These are phyloP conservation scores for Eupithecia abbreviata DNA, from an alignment of 2,888 invertebrate species.

Conservation along the genomic window DNA sequence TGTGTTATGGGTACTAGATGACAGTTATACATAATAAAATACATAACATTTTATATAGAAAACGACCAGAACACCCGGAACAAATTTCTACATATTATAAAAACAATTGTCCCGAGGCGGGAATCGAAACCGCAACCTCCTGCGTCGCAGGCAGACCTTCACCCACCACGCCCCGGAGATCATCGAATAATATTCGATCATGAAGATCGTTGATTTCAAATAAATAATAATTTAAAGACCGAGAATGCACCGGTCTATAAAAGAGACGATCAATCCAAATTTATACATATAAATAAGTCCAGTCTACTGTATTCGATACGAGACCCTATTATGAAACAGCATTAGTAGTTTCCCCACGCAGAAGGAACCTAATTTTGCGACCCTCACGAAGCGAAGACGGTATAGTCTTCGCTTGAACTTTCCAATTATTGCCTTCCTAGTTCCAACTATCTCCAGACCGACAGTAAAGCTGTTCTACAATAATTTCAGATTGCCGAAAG, in stretches of 20 bases:
- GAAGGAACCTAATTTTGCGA: neutral
- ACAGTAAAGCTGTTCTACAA: constrained; percentile 34
- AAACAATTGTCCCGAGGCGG: too few relatives aligned
- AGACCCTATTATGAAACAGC: neutral
- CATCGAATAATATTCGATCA: too few relatives aligned
- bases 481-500: constrained; percentile 77
- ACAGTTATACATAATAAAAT: too few relatives aligned
- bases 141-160: too few relatives aligned
- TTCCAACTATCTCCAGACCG: constrained; percentile 33
- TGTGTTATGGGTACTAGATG: too few relatives aligned
- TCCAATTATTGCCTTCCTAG: constrained; percentile 15
- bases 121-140: too few relatives aligned
- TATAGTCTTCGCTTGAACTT: neutral
- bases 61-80: too few relatives aligned
- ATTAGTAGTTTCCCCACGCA: neutral
- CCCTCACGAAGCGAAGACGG: neutral
- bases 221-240: neutral
- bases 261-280: neutral
- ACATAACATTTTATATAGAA: too few relatives aligned
- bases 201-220: neutral
- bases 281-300: neutral
- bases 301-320: neutral
- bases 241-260: neutral
- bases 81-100: too few relatives aligned
- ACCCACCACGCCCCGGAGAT: too few relatives aligned